Evolutionary conservation across 2,888 invertebrate species (phyloP).

Genomic region (Stegana nigrithorax): DNA sequence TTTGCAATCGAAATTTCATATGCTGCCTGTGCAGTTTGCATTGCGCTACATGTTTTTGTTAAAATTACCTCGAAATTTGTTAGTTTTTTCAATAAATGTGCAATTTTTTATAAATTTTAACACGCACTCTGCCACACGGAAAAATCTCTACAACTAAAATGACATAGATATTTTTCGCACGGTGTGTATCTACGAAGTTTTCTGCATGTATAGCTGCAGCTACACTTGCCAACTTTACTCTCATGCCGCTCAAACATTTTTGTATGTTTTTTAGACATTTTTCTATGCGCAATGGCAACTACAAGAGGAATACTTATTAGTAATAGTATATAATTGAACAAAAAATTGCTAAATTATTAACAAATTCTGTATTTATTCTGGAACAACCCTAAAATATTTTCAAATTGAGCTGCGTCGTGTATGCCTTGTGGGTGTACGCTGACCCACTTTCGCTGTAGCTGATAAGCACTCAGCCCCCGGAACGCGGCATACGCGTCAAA

Average conservation of each 20-base stretch:
- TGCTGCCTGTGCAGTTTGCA: neutral
- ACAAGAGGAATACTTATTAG: too few relatives aligned
- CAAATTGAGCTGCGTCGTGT: neutral
- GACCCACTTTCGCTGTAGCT: constrained; percentile 46
- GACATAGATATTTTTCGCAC: constrained; percentile 19
- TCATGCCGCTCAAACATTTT: too few relatives aligned
- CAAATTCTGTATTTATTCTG: too few relatives aligned
- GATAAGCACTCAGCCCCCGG: constrained; percentile 36
- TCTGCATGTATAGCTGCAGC: neutral
- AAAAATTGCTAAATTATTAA: too few relatives aligned
- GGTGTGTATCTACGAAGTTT: constrained; percentile 46
- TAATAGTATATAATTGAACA: too few relatives aligned
- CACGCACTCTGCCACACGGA: constrained; percentile 52
- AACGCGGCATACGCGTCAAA: neutral
- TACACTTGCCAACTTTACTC: too few relatives aligned
- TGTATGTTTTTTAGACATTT: too few relatives aligned
- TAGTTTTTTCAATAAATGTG: constrained; percentile 67
- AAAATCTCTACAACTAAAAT: constrained; percentile 61
- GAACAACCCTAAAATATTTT: neutral
- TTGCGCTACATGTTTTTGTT: constrained; percentile 1
- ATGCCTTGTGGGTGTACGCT: constrained; percentile 27
- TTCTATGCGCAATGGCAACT: too few relatives aligned
- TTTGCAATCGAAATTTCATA: constrained; percentile 24
- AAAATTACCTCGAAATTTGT: constrained; percentile 65
- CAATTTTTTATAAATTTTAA: constrained; percentile 63